These are phyloP conservation scores for Caenorhabditis parvicauda DNA, from an alignment of 2,888 invertebrate species.

Conservation along the genomic window DNA sequence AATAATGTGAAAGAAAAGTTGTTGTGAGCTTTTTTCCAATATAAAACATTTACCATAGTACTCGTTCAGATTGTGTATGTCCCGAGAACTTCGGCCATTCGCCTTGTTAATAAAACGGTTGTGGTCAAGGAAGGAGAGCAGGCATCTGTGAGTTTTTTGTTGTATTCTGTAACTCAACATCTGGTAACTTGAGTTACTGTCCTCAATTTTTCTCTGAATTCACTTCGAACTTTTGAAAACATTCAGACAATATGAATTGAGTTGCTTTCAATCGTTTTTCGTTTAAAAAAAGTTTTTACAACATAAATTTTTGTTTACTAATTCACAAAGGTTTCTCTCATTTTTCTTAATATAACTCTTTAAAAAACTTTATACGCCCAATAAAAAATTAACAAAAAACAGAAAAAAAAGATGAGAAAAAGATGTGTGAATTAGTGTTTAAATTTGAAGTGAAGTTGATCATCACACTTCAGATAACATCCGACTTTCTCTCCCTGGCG, in stretches of 20 bases:
- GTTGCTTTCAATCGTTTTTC: not conserved
- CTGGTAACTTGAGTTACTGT: not conserved
- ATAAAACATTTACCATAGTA: too few species aligned
- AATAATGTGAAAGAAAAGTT: too few species aligned
- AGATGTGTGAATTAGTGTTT: too few species aligned
- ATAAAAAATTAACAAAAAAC: not conserved
- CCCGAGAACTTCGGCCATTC: conserved; percentile 62
- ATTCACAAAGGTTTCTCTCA: not conserved
- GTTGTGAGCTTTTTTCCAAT: too few species aligned
- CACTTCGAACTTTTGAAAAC: too few species aligned
- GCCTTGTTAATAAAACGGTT: conserved; percentile 55
- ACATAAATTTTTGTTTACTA: not conserved
- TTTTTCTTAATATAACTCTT: not conserved
- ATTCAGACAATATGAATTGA: too few species aligned
- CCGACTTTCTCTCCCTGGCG: conserved; percentile 38
- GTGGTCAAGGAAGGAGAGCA: conserved; percentile 54
- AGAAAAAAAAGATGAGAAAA: too few species aligned
- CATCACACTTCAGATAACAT: conserved; percentile 28
- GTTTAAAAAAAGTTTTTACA: not conserved
- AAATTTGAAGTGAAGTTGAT: too few species aligned
- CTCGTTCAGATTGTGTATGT: conserved; percentile 50
- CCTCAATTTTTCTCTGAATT: too few species aligned
- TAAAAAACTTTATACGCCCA: not conserved
- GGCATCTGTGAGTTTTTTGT: conserved; percentile 39
- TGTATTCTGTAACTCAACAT: too few species aligned